Percentiles rank a stretch among this genome's conserved stretches.
phyloP scores from a whole-genome alignment of 2,888 invertebrate species.

The Lithophane leautieri region DNA sequence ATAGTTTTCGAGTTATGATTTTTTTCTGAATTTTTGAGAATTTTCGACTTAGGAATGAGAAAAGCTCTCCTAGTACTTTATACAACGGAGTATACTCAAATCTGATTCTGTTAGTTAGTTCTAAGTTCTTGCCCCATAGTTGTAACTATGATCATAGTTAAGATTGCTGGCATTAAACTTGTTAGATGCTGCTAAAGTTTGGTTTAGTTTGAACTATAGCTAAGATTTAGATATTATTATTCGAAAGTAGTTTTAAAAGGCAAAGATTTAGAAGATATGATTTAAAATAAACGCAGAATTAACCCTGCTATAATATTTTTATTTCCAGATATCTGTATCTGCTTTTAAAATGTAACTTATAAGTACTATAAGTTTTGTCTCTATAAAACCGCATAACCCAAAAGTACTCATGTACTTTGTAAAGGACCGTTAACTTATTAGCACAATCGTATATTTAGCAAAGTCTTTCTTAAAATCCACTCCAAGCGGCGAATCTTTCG shows the following conservation, averaged over 20 bases:
- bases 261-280: not conserved
- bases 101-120: constrained; percentile 26
- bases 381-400: not conserved
- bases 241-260: not conserved
- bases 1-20: no score
- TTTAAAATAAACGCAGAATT: not conserved
- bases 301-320: not conserved
- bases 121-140: constrained; percentile 31
- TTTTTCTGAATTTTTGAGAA: no score
- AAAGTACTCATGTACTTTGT: not conserved
- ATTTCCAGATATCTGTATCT: not conserved
- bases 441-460: not conserved
- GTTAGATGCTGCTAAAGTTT: constrained; percentile 15
- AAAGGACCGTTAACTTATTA: not conserved
- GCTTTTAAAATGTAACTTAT: not conserved
- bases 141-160: constrained; percentile 20
- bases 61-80: not conserved
- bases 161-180: constrained; percentile 18
- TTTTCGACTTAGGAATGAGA: no score
- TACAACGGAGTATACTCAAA: not conserved
- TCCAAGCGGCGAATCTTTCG: not conserved
- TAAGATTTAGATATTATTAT: constrained; percentile 14
- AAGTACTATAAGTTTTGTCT: not conserved
- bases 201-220: constrained; percentile 9
- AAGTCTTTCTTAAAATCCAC: not conserved